Evolutionary conservation across 2,797 vertebrate genomes (phyloP).

Genomic region (Eulemur albifrons): DNA sequence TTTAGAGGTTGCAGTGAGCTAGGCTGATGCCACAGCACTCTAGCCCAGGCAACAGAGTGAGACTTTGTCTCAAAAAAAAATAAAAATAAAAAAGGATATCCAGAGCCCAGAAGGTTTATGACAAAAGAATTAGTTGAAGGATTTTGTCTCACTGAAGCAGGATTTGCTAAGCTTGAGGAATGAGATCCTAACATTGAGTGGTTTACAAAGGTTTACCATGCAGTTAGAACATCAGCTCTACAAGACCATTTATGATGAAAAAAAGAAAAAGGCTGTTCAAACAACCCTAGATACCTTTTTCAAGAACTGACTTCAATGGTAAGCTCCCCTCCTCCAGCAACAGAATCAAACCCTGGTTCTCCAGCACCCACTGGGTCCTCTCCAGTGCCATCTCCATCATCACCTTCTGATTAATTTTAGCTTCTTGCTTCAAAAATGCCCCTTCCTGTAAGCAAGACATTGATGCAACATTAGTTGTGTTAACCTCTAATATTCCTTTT

Average conservation of each 20-base stretch:
- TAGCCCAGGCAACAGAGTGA: too few species aligned
- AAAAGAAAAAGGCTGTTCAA: not conserved
- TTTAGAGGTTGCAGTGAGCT: too few species aligned
- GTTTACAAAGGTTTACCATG: not conserved
- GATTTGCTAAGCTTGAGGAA: not conserved
- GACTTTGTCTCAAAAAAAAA: too few species aligned
- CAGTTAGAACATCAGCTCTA: not conserved
- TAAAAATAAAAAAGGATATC: not conserved
- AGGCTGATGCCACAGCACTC: too few species aligned
- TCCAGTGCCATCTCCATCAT: not conserved
- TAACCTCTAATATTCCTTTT: not conserved
- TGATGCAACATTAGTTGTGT: not conserved
- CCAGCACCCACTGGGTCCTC: not conserved
- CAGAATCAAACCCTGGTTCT: not conserved
- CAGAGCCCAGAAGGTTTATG: not conserved
- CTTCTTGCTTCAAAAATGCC: not conserved
- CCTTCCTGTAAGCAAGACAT: not conserved
- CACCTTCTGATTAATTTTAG: not conserved
- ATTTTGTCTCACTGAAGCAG: not conserved
- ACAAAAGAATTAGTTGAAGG: not conserved
- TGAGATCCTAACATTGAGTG: not conserved
- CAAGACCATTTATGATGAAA: not conserved
- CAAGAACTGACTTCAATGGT: not conserved
- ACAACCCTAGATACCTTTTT: not conserved
- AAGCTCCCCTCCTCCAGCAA: not conserved